Evolutionary conservation across 2,113 vertebrate genomes (phyloP), one percentile per base, ranked within the genome.

Genomic region (Triplophysa siluroides): DNA sequence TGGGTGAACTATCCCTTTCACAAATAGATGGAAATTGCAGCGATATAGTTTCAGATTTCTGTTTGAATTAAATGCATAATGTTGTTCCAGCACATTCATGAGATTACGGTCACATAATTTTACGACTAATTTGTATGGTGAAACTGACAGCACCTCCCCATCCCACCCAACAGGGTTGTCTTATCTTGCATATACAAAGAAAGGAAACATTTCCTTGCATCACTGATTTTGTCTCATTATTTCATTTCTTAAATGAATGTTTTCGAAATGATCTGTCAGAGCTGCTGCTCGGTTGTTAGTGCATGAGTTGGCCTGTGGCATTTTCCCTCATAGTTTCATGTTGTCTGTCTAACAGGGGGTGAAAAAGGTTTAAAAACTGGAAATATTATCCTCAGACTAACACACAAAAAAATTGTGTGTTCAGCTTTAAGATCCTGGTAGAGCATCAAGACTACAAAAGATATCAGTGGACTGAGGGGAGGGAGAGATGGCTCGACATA

Each of bases 221-320:
- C 60, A 76, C 14, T 47, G 21, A 74, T 62, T 74, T 21, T 74
- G 56, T 74, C 56, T 54, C 47, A 70, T 70, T 70, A 70, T 54
- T 70, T 70, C 1, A 54, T 54, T 54, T 33, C 38, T 63, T 50
- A 26, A 29, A 63, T 50, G 47, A 76, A 23, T 8, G 73, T 29
- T 63, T 47, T n/a, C 50, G n/a, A 29, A 76, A 7, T 76, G 3
- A 63, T 23, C 60, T 63, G 21, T 26, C 10, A 2, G 21, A 45
- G 71, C n/a, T 45, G 56, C 61, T 14, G 56, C 38, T 8, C 8
- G 58, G n/a, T 74, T 3, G n/a, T 45, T 72, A 56, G 18, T 50
- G 1, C 19, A 38, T 45, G 33, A 45, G 56, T 21, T 60, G 29
- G 52, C 16, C 56, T 50, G 10, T 21, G 29, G 19, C 23, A n/a